phyloP scores from a whole-genome alignment of 2,888 invertebrate species.

The Platycheirus albimanus region DNA sequence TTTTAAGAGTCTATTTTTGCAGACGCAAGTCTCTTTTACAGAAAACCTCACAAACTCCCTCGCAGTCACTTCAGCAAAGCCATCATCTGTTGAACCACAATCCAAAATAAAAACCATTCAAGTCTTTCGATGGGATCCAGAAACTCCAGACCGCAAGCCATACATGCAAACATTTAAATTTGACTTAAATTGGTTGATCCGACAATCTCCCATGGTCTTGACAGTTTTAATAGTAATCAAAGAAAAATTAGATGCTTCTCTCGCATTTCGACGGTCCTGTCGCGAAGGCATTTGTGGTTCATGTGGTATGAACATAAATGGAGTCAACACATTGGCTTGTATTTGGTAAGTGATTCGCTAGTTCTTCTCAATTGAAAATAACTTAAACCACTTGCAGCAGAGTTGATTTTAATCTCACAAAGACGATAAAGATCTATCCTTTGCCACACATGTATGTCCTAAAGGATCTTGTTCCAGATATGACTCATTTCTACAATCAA shows the following conservation, averaged over 20 bases:
- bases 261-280: conserved; percentile 97
- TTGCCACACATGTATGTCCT: conserved; percentile 99
- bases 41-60: background rate
- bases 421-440: conserved; percentile 93
- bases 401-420: conserved; percentile 83
- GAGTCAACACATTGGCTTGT: conserved; percentile 96
- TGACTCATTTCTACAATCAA: conserved; percentile 97
- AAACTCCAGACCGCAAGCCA: conserved; percentile 91
- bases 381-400: conserved; percentile 11
- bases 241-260: conserved; percentile 95
- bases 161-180: conserved; percentile 85
- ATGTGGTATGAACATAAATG: conserved; percentile 99
- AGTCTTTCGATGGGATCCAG: conserved; percentile 94
- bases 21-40: background rate
- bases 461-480: conserved; percentile 95
- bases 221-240: conserved; percentile 98
- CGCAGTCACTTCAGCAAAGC: background rate
- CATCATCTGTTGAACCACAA: background rate
- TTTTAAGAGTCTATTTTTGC: background rate
- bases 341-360: conserved; percentile 83
- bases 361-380: background rate
- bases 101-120: conserved; percentile 88
- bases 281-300: conserved; percentile 99
- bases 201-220: conserved; percentile 96
- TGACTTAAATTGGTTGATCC: conserved; percentile 86